These are phyloP conservation scores for Pogonocichla stellata DNA, from an alignment of 2,113 vertebrate genomes.

Conservation along the genomic window DNA sequence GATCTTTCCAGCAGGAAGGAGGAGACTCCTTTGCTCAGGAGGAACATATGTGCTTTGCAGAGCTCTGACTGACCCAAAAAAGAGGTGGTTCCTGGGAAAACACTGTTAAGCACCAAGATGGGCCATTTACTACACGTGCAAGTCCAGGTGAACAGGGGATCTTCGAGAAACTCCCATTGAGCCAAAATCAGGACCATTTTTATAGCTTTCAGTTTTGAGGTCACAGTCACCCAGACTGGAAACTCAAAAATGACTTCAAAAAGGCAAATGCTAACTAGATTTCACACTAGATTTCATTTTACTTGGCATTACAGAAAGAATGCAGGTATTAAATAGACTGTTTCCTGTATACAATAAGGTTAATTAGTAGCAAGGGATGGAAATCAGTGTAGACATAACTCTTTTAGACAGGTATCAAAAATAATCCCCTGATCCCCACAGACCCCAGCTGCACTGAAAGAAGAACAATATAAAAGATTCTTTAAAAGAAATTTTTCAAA, in stretches of 20 bases:
- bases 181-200: slow-evolving; percentile 53
- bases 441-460: slow-evolving; percentile 79
- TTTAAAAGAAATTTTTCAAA: slow-evolving; percentile 75
- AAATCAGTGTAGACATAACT: slow-evolving; percentile 82
- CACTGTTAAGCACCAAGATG: background rate
- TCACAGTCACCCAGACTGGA: slow-evolving; percentile 80
- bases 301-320: slow-evolving; percentile 83
- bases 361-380: slow-evolving; percentile 80
- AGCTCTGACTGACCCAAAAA: background rate
- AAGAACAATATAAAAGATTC: slow-evolving; percentile 75
- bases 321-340: slow-evolving; percentile 81
- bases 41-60: background rate
- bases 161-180: slow-evolving; percentile 58
- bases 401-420: slow-evolving; percentile 85
- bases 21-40: background rate
- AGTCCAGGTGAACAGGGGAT: slow-evolving; percentile 64
- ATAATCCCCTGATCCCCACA: slow-evolving; percentile 78
- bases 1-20: slow-evolving; percentile 5
- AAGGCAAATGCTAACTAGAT: slow-evolving; percentile 81
- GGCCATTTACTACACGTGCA: background rate
- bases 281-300: slow-evolving; percentile 83
- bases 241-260: slow-evolving; percentile 84
- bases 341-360: slow-evolving; percentile 82
- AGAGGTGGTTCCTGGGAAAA: background rate
- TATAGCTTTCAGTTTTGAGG: slow-evolving; percentile 79